Evolutionary conservation across 2,797 vertebrate genomes (phyloP).

Genomic region (Rachycentron canadum): DNA sequence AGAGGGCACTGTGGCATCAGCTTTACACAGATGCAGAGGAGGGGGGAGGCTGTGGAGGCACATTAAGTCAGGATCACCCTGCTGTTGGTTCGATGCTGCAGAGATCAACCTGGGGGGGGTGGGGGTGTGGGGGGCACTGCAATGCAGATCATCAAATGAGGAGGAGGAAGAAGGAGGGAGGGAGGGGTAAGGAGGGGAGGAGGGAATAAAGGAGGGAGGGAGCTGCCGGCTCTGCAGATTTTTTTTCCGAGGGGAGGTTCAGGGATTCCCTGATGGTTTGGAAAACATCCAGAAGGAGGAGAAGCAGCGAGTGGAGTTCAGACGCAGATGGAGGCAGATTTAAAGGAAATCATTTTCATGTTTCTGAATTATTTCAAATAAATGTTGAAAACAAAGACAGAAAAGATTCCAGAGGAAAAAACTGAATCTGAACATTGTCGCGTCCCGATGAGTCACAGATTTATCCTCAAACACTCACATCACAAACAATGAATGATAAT

Average conservation of each 20-base stretch:
- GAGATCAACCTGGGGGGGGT: slow-evolving; percentile 45
- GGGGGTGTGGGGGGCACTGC: slow-evolving; percentile 38
- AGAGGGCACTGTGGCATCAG: slow-evolving; percentile 57
- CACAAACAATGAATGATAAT: not conserved
- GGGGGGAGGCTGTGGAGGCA: slow-evolving; percentile 9
- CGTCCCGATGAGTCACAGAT: not conserved
- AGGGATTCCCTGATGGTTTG: slow-evolving; percentile 57
- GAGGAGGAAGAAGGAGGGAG: not conserved
- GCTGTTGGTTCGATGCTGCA: slow-evolving; percentile 55
- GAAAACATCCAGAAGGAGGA: slow-evolving; percentile 37
- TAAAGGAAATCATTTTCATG: too few relatives aligned
- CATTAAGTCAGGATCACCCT: slow-evolving; percentile 28
- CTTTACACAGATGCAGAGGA: not conserved
- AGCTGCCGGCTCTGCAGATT: slow-evolving; percentile 47
- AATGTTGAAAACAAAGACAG: not conserved
- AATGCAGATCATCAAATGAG: slow-evolving; percentile 65
- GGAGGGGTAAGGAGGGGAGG: too few relatives aligned
- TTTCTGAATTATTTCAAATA: too few relatives aligned
- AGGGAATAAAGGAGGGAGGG: not conserved
- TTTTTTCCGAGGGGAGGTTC: slow-evolving; percentile 11
- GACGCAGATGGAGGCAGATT: not conserved
- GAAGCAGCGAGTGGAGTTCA: not conserved
- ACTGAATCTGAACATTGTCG: not conserved
- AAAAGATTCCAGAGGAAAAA: not conserved
- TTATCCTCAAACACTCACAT: not conserved